Evolutionary conservation across 1,140 invertebrate species (phyloP), one percentile per base, ranked within the genome.

Genomic region (Littorina saxatilis): DNA sequence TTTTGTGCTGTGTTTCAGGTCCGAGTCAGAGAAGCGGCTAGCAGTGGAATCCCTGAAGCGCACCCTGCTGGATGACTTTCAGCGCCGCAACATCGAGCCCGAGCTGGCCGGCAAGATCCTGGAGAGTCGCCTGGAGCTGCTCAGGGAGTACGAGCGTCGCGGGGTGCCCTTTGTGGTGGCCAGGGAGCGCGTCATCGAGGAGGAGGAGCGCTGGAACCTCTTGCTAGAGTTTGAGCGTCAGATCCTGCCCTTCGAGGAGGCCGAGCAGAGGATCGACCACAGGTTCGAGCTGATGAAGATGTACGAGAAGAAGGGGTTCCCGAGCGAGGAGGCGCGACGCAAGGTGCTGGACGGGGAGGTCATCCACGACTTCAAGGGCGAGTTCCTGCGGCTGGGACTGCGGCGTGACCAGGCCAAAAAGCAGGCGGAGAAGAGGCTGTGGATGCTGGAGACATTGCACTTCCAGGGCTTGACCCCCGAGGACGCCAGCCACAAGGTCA

Each of bases 211-310:
- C 9, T 77, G 74, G 74, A 77, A 39, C 35, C 40, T 77, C 32
- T 20, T 77, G 20, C 50, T 77, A 4, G 74, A 77, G 20, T 77
- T 77, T 77, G 74, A 77, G 74, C 7, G 74, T 23, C 74, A 77
- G 23, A 61, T 23, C 40, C n/a, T 77, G 27, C 39, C 74, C 1
- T 77, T 77, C 39, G 74, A 77, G 20, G 74, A 77, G 32, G 74
- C 74, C 20, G 74, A 77, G 47, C 43, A 77, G 40, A 32, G 74
- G 20, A 77, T 77, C 35, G 47, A 32, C 35, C 47, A 58, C 50
- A 52, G 74, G 29, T 55, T 77, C 43, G 13, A 77, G 17, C 52
- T 77, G 11, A 13, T 61, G 0, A 77, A 77, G 23, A n/a, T 50
- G 40, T 61, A 77, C 29, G 39, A 55, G 23, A 50, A 29, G 13